Conservation (phyloP, 2,113 vertebrate genomes). For the Sorex fumeus region DNA sequence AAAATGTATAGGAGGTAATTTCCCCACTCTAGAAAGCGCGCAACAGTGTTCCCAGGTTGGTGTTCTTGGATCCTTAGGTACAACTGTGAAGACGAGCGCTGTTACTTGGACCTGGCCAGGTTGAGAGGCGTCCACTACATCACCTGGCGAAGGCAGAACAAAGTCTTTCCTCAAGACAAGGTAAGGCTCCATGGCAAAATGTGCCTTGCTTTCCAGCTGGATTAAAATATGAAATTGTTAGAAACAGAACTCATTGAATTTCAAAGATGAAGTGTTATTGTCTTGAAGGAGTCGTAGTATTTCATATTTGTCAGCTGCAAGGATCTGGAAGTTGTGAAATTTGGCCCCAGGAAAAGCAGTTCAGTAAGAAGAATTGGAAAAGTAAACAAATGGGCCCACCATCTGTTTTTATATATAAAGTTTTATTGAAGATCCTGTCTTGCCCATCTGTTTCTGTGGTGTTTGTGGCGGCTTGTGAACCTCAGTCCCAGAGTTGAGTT, state of each 20-base stretch:
- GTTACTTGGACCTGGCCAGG: slow-evolving; percentile 97
- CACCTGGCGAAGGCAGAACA: slow-evolving; percentile 95
- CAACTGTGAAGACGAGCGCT: slow-evolving; percentile 98
- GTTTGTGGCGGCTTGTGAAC: neutral
- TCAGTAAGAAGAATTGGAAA: slow-evolving; percentile 66
- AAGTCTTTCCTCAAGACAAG: slow-evolving; percentile 97
- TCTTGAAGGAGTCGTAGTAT: slow-evolving; percentile 56
- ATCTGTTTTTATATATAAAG: slow-evolving; percentile 43
- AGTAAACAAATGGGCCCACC: neutral
- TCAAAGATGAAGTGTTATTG: slow-evolving; percentile 60
- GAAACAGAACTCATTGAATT: slow-evolving; percentile 60
- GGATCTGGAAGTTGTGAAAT: slow-evolving; percentile 62
- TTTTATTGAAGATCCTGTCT: slow-evolving; percentile 1
- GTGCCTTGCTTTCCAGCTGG: neutral
- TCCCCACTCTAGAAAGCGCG: neutral
- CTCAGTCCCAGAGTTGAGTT: neutral
- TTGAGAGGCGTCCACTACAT: slow-evolving; percentile 95
- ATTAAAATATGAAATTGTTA: neutral
- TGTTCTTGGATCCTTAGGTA: slow-evolving; percentile 89
- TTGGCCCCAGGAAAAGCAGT: slow-evolving; percentile 67
- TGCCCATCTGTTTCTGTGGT: neutral
- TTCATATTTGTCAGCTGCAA: slow-evolving; percentile 73
- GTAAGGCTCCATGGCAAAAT: slow-evolving; percentile 83
- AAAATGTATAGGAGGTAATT: neutral
- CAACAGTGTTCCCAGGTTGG: neutral